phyloP scores from a whole-genome alignment of 1,140 invertebrate genomes.

The Penaeus indicus region DNA sequence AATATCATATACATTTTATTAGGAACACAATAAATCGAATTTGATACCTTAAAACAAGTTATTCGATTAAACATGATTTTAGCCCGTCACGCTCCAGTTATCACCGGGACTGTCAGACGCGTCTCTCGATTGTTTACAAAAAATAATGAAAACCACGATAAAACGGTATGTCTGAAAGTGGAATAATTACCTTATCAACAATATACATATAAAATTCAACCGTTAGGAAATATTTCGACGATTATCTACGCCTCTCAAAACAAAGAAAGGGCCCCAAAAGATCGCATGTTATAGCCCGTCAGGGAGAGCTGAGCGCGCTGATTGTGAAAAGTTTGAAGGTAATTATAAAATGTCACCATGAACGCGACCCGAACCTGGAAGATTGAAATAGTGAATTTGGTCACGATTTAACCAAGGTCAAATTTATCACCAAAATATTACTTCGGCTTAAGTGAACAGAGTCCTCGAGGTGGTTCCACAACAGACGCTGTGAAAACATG shows the following conservation, averaged over 20 bases:
- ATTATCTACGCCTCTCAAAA: neutral
- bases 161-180: neutral
- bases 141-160: conserved; percentile 43
- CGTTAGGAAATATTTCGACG: neutral
- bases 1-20: neutral
- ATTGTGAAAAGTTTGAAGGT: conserved; percentile 61
- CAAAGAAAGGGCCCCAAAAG: neutral
- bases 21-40: neutral
- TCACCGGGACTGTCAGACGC: conserved; percentile 44
- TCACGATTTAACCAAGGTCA: conserved; percentile 17
- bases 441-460: neutral
- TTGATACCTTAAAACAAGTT: neutral
- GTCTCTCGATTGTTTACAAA: conserved; percentile 57
- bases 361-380: conserved; percentile 35
- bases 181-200: neutral
- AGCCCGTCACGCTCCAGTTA: conserved; percentile 42
- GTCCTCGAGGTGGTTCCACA: no score
- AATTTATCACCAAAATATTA: neutral
- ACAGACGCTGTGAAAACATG: no score
- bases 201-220: conserved; percentile 33
- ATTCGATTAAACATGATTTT: conserved; percentile 2
- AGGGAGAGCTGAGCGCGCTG: conserved; percentile 40
- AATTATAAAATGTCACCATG: conserved; percentile 59
- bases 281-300: conserved; percentile 43
- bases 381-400: conserved; percentile 25